Evolutionary conservation across 2,113 vertebrate genomes (phyloP).

Genomic region (Cygnus buccinator): DNA sequence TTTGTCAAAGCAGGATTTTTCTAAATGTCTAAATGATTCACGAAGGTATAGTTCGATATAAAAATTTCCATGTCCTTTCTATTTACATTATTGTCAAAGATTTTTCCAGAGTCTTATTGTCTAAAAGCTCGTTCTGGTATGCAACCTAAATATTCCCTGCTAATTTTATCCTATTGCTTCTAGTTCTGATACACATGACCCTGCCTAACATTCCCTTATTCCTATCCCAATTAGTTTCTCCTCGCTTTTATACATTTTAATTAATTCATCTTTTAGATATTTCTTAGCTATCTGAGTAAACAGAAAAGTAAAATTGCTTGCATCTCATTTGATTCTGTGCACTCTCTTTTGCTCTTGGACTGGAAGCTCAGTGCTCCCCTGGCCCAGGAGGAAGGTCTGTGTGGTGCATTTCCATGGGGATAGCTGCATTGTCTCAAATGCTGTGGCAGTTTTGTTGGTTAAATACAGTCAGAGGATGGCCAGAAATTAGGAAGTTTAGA

Average conservation of each 20-base stretch:
- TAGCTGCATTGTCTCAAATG: background rate
- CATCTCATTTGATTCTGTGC: background rate
- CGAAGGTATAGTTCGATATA: background rate
- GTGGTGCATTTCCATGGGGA: fast-evolving
- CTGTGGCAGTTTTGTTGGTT: background rate
- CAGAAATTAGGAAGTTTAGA: background rate
- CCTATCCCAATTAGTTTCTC: background rate
- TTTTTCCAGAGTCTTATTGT: background rate
- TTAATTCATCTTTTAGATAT: background rate
- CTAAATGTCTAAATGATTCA: background rate
- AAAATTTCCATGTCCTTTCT: background rate
- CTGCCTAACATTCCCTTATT: background rate
- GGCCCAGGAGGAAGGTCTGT: background rate
- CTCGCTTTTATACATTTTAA: background rate
- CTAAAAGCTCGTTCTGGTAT: background rate
- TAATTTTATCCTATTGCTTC: background rate
- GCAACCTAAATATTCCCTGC: background rate
- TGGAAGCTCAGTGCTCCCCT: background rate
- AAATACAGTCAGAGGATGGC: background rate
- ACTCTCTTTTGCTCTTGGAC: background rate
- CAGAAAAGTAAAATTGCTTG: background rate
- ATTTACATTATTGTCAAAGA: background rate
- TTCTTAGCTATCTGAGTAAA: background rate
- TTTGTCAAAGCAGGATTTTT: background rate
- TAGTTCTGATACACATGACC: fast-evolving